Evolutionary conservation across 2,113 vertebrate genomes (phyloP).

Genomic region (Pangasianodon gigas): DNA sequence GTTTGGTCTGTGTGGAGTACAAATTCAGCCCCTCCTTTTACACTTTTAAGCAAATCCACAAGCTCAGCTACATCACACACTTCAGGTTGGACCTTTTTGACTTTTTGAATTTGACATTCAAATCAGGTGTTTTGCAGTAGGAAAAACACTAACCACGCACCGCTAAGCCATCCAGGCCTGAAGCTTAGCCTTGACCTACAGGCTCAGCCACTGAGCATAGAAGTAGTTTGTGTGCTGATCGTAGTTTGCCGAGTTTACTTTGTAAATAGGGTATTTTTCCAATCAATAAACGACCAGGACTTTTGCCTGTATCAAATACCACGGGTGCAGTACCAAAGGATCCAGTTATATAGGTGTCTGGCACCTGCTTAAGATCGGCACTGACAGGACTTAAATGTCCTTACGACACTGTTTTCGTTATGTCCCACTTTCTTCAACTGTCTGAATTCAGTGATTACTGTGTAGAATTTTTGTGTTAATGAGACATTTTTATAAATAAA

Average conservation of each 20-base stretch:
- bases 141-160: not conserved
- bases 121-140: not conserved
- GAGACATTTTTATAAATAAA: no score
- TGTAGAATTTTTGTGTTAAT: no score
- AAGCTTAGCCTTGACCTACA: not conserved
- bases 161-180: not conserved
- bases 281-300: not conserved
- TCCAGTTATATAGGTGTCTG: not conserved
- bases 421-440: no score
- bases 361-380: not conserved
- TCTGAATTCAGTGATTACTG: no score
- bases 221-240: not conserved
- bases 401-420: no score
- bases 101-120: not conserved
- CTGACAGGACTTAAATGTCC: not conserved
- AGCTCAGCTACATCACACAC: not conserved
- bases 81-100: not conserved
- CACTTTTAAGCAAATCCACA: not conserved
- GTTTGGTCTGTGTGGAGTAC: not conserved
- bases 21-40: not conserved
- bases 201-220: not conserved
- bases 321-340: not conserved
- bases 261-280: not conserved
- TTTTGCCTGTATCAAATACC: not conserved
- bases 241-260: not conserved